Conservation (phyloP, 2,797 vertebrate species). For the Dendrocincla tyrannina region DNA sequence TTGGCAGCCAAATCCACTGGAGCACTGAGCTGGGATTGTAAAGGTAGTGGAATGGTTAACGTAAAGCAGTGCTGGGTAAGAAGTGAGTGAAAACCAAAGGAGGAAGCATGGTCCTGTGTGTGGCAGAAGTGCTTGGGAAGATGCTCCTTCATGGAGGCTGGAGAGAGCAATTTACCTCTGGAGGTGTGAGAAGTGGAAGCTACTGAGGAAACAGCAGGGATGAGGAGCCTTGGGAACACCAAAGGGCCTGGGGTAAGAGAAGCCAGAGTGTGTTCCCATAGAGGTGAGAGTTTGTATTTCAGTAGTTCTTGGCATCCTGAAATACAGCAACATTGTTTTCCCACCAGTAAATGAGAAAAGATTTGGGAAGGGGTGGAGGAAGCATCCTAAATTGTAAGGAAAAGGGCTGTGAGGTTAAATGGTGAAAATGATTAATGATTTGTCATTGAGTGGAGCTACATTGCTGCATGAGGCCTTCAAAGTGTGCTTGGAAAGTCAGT, state of each 20-base stretch:
- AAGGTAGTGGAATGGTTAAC: no score
- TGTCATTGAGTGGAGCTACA: not conserved
- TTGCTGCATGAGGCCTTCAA: not conserved
- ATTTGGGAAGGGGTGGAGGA: not conserved
- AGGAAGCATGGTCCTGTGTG: rapidly evolving
- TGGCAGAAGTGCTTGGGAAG: not conserved
- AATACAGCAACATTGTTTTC: not conserved
- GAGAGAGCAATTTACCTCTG: not conserved
- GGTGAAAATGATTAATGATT: rapidly evolving
- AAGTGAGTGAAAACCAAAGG: not conserved
- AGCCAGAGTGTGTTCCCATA: rapidly evolving
- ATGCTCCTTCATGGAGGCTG: not conserved
- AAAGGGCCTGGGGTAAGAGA: not conserved
- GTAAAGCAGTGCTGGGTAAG: not conserved
- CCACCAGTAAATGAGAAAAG: not conserved
- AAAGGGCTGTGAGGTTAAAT: not conserved
- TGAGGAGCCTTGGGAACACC: not conserved
- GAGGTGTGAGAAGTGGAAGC: not conserved
- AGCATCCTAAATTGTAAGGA: not conserved
- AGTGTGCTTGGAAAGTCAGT: rapidly evolving
- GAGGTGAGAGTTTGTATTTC: not conserved
- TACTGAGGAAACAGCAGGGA: not conserved
- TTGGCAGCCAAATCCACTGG: rapidly evolving
- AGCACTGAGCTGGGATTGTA: rapidly evolving
- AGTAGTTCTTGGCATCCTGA: not conserved